Evolutionary conservation across 1,140 invertebrate genomes (phyloP).

Genomic region (Mercenaria mercenaria): DNA sequence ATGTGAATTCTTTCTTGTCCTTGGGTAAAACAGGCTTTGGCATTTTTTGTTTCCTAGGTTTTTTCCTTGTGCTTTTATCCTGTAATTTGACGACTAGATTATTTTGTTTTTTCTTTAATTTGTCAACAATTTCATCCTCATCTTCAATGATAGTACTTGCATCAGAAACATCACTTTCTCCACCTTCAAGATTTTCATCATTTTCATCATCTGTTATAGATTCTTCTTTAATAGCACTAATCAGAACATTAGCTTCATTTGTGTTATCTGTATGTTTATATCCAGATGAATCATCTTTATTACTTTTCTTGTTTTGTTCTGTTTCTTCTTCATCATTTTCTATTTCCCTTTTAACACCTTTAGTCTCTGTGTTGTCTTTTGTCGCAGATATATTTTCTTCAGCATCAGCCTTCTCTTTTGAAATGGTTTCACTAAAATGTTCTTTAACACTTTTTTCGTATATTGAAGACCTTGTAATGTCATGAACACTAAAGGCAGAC

Average conservation of each 20-base stretch:
- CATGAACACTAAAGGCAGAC: too few species aligned
- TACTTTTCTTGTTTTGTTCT: not conserved
- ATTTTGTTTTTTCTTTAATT: not conserved
- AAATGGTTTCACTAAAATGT: too few species aligned
- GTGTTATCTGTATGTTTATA: too few species aligned
- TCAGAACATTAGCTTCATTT: too few species aligned
- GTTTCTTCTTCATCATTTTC: not conserved
- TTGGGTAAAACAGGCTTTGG: not conserved
- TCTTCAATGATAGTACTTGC: slow-evolving; percentile 13
- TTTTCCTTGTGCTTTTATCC: not conserved
- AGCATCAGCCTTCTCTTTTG: too few species aligned
- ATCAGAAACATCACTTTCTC: not conserved
- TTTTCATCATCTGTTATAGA: not conserved
- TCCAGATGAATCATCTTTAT: too few species aligned
- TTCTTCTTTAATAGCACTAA: not conserved
- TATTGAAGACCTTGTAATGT: too few species aligned
- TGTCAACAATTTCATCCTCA: not conserved
- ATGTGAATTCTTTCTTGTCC: slow-evolving; percentile 40
- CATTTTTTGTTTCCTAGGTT: not conserved
- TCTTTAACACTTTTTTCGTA: too few species aligned
- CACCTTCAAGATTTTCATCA: not conserved
- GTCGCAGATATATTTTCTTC: too few species aligned
- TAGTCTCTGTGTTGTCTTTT: not conserved
- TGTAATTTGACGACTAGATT: not conserved
- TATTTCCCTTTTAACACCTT: not conserved